Evolutionary conservation across 2,113 vertebrate genomes (phyloP), one percentile per base, ranked within the genome.

Genomic region (Ptychochromis oligacanthus): DNA sequence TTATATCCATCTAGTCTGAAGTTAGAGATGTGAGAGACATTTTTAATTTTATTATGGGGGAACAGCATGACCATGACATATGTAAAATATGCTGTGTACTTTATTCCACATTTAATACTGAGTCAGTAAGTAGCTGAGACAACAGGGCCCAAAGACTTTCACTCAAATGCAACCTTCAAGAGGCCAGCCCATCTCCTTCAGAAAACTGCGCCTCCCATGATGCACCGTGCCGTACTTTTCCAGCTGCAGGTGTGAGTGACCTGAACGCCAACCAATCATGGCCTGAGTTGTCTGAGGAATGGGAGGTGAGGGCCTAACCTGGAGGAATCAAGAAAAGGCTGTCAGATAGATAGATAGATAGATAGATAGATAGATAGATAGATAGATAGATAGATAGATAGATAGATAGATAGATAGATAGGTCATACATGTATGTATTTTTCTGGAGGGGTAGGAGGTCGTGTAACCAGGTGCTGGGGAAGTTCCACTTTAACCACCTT

Each of bases 241-340:
- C 65, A 97, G 94, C 65, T 94, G 90, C 28, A 97, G 87, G n/a
- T 76, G 94, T 0, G 95, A 90, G 15, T 94, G 89, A 1, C 79
- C 57, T 0, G 96, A 97, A 52, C 97, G 94, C 97, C 97, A 98
- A 60, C 97, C 97, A 49, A 98, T 96, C 80, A 97, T 91, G 2
- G 95, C 96, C 88, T 97, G 97, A 0, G 93, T 95, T 0, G 97
- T 98, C 88, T 91, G 87, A 0, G 97, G 97, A 12, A 98, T 43
- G 0, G 96, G 95, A 18, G 97, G 97, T 1, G 97, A 97, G 0
- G 96, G 95, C 2, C 87, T 58, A 22, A 97, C 95, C 97, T 98
- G 52, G 14, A 57, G 57, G 18, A 11, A 0, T 1, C 4, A 17
- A 12, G 17, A 26, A 72, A 18, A 14, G 11, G 1, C 0, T 46